Evolutionary conservation across 2,888 invertebrate species (phyloP).

Genomic region (Malthinus flaveolus): DNA sequence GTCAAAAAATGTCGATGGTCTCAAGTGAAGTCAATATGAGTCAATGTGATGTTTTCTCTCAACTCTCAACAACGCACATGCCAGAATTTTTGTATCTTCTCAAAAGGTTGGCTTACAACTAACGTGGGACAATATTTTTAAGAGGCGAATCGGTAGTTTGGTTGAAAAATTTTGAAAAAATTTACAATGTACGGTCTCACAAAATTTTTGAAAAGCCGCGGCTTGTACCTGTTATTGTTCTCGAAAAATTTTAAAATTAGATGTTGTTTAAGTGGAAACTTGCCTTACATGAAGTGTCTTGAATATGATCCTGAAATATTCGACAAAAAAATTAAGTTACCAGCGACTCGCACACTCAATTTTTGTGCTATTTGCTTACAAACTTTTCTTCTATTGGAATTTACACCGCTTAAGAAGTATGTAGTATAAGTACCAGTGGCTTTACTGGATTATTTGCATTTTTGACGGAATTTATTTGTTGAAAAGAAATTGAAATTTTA

Average conservation of each 20-base stretch:
- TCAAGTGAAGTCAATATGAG: slow-evolving; percentile 44
- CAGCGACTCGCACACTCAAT: slow-evolving; percentile 5
- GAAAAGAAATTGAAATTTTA: slow-evolving; percentile 2
- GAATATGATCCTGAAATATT: slow-evolving; percentile 22
- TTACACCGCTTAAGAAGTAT: too few relatives aligned
- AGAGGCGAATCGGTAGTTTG: background rate
- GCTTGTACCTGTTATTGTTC: slow-evolving; percentile 32
- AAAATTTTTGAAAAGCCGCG: slow-evolving; percentile 16
- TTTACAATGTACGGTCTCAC: slow-evolving; percentile 6
- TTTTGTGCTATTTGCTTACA: background rate
- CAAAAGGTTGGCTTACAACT: background rate
- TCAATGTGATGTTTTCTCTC: slow-evolving; percentile 26
- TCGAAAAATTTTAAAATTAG: slow-evolving; percentile 26
- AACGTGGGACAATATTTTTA: slow-evolving; percentile 4
- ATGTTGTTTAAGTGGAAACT: slow-evolving; percentile 32
- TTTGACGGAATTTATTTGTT: slow-evolving; percentile 11
- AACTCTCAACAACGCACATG: slow-evolving; percentile 20
- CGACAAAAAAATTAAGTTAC: slow-evolving; percentile 13
- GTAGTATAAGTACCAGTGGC: slow-evolving; percentile 2
- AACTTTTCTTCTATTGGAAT: background rate
- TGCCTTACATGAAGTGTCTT: slow-evolving; percentile 42
- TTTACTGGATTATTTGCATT: slow-evolving; percentile 13
- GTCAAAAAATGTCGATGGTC: slow-evolving; percentile 37
- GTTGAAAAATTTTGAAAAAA: slow-evolving; percentile 5
- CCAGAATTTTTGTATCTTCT: slow-evolving; percentile 2